Evolutionary conservation across 2,113 vertebrate genomes (phyloP).

Genomic region (Empidonax traillii): DNA sequence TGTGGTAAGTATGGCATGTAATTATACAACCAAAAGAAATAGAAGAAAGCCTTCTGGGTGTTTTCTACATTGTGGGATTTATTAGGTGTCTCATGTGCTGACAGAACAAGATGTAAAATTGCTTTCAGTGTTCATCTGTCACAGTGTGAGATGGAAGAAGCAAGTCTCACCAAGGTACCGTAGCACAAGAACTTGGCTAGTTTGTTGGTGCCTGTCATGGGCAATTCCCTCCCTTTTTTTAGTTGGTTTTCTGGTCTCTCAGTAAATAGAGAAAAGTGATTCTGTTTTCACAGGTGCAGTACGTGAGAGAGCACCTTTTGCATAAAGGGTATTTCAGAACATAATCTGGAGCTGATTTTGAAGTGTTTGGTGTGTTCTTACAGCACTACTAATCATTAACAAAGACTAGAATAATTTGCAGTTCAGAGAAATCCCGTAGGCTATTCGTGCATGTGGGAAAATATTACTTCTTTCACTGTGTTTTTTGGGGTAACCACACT

Average conservation of each 20-base stretch:
- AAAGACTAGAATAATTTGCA: not conserved
- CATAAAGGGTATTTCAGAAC: not conserved
- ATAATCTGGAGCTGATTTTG: not conserved
- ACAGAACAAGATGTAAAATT: constrained; percentile 8
- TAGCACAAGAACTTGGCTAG: not conserved
- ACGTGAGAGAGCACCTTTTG: not conserved
- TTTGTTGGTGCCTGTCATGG: not conserved
- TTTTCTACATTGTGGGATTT: not conserved
- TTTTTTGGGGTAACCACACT: not conserved
- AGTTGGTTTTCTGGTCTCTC: not conserved
- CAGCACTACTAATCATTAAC: not conserved
- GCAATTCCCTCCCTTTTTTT: not conserved
- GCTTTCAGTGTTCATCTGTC: not conserved
- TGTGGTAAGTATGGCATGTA: not conserved
- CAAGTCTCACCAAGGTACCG: not conserved
- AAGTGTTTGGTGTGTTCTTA: not conserved
- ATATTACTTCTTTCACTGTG: not conserved
- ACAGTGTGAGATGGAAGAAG: not conserved
- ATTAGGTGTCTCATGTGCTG: constrained; percentile 10
- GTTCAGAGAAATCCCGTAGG: not conserved
- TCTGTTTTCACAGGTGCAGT: not conserved
- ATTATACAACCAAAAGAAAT: not conserved
- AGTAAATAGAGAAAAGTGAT: not conserved
- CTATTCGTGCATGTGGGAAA: not conserved
- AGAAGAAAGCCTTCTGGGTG: not conserved